Evolutionary conservation across 2,888 invertebrate genomes (phyloP).

Genomic region (Minunthozetes semirufus): DNA sequence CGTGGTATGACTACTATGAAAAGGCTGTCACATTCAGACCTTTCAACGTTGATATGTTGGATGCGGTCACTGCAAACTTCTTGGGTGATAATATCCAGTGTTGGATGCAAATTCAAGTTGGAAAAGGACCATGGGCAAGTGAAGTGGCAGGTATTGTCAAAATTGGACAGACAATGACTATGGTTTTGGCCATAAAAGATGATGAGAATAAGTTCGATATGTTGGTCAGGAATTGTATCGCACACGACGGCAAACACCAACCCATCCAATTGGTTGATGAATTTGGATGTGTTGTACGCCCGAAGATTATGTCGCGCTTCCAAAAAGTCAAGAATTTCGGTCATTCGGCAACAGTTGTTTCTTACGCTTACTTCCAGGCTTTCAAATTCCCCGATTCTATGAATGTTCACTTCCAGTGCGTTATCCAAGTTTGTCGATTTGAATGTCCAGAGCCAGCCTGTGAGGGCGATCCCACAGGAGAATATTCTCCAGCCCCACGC

Average conservation of each 20-base stretch:
- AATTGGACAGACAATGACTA: conserved; percentile 93
- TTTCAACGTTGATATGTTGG: conserved; percentile 84
- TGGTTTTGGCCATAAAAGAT: conserved; percentile 90
- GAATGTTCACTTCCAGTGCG: conserved; percentile 95
- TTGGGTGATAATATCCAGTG: conserved; percentile 89
- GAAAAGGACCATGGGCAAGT: conserved; percentile 94
- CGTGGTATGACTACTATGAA: conserved; percentile 94
- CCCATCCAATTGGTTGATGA: conserved; percentile 89
- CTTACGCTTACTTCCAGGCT: conserved; percentile 92
- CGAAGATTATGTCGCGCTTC: conserved; percentile 86
- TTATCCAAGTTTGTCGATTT: conserved; percentile 86
- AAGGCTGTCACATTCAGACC: conserved; percentile 90
- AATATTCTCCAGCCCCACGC: conserved; percentile 44
- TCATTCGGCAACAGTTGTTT: conserved; percentile 84
- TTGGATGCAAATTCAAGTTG: conserved; percentile 96
- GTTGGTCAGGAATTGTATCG: conserved; percentile 87
- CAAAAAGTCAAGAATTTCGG: conserved; percentile 94
- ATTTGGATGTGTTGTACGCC: conserved; percentile 83
- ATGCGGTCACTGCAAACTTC: conserved; percentile 90
- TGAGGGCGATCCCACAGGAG: conserved; percentile 48
- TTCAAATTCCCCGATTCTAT: conserved; percentile 95
- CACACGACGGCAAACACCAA: conserved; percentile 85
- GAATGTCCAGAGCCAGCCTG: conserved; percentile 90
- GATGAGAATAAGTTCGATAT: conserved; percentile 94
- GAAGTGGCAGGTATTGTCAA: conserved; percentile 92